These are phyloP conservation scores for Elaphurus davidianus DNA, from an alignment of 2,113 vertebrate species.

Conservation along the genomic window DNA sequence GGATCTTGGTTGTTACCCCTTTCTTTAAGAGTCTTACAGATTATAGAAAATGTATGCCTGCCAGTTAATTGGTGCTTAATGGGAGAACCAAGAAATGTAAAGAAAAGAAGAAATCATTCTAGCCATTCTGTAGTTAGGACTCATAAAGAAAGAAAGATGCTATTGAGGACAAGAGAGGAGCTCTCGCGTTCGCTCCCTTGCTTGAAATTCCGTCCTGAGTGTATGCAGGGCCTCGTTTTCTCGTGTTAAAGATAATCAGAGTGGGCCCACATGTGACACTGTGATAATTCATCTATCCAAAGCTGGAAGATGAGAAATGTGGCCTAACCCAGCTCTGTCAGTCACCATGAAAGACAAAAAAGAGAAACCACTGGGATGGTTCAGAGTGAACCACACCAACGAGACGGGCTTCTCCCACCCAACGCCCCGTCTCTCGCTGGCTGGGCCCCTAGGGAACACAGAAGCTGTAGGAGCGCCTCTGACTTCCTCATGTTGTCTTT, in stretches of 20 bases:
- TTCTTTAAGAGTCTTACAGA: not conserved
- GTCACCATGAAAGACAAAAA: not conserved
- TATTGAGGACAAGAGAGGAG: not conserved
- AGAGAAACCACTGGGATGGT: not conserved
- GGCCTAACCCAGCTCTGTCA: not conserved
- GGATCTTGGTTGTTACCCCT: not conserved
- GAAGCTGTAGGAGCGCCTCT: accelerated
- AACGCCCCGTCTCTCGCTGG: not conserved
- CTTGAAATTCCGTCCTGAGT: not conserved
- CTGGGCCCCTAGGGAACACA: accelerated
- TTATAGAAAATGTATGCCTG: not conserved
- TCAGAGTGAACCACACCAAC: not conserved
- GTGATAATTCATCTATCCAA: not conserved
- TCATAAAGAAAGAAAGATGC: not conserved
- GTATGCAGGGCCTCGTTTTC: not conserved
- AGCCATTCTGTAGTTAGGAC: not conserved
- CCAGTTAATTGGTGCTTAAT: not conserved
- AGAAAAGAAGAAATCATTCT: not conserved
- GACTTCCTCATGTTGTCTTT: not conserved
- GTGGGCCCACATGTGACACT: not conserved
- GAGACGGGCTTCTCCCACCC: not conserved
- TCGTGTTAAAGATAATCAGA: not conserved
- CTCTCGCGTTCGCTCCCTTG: not conserved
- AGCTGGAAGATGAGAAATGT: not conserved
- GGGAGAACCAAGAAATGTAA: not conserved